Conservation (phyloP, 2,888 invertebrate genomes). For the Drosophila atripex region DNA sequence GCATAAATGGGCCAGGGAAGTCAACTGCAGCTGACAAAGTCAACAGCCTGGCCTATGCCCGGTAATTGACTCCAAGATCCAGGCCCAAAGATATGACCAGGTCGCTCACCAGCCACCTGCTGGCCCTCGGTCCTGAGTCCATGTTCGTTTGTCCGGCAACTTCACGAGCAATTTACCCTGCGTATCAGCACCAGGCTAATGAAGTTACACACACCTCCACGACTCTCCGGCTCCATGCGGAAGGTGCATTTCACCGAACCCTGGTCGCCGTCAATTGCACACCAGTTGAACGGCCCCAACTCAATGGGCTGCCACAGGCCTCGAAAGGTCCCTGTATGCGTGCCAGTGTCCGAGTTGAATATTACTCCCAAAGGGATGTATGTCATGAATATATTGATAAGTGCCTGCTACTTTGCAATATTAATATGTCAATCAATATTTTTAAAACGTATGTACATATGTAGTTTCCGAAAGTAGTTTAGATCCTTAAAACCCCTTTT, state of each 20-base stretch:
- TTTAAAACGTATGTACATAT: background rate
- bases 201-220: slow-evolving; percentile 37
- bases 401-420: background rate
- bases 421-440: background rate
- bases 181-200: slow-evolving; percentile 50
- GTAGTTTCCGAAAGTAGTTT: background rate
- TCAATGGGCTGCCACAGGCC: slow-evolving; percentile 21
- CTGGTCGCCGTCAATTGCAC: slow-evolving; percentile 53
- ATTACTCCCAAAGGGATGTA: slow-evolving; percentile 11
- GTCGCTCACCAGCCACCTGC: slow-evolving; percentile 3
- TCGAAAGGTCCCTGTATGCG: background rate
- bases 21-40: slow-evolving; percentile 50
- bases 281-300: slow-evolving; percentile 65
- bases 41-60: slow-evolving; percentile 21
- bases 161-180: slow-evolving; percentile 37
- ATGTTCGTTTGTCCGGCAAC: slow-evolving; percentile 15
- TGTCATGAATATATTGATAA: background rate
- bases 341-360: slow-evolving; percentile 7
- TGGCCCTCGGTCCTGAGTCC: slow-evolving; percentile 4
- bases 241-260: slow-evolving; percentile 32
- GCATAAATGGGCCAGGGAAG: slow-evolving; percentile 65
- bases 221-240: slow-evolving; percentile 12
- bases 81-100: slow-evolving; percentile 17
- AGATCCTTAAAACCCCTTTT: background rate
- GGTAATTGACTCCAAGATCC: slow-evolving; percentile 59